These are phyloP conservation scores for Ovis canadensis DNA, from an alignment of 2,113 vertebrate species.

Conservation along the genomic window DNA sequence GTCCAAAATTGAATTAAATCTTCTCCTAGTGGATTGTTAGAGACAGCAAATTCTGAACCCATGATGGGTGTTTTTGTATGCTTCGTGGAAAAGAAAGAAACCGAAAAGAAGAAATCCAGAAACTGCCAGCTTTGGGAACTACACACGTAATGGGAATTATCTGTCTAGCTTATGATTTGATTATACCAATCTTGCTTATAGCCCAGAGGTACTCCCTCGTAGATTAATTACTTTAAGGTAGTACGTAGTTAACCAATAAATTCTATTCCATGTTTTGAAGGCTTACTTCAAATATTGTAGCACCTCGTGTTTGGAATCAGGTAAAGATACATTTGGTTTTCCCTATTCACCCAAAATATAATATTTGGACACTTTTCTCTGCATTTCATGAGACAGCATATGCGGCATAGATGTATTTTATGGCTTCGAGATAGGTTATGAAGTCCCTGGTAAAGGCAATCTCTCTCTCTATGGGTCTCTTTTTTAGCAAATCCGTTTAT, in stretches of 20 bases:
- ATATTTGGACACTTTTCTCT: not conserved
- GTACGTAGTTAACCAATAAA: not conserved
- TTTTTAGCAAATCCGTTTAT: conserved; percentile 79
- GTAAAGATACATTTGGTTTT: conserved; percentile 36
- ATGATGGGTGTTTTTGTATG: not conserved
- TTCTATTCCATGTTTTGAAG: not conserved
- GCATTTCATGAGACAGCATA: not conserved
- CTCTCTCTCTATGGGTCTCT: conserved; percentile 35
- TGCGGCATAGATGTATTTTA: not conserved
- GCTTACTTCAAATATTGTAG: conserved; percentile 7
- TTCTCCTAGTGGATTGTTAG: not conserved
- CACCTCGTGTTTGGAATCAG: conserved; percentile 21
- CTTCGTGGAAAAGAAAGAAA: not conserved
- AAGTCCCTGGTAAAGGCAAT: conserved; percentile 13
- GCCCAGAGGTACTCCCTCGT: not conserved
- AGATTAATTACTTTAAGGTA: not conserved
- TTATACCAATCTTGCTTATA: not conserved
- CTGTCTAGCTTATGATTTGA: not conserved
- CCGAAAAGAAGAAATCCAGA: not conserved
- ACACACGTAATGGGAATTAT: not conserved
- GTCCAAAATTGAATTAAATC: not conserved
- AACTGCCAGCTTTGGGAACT: not conserved
- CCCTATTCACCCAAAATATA: not conserved
- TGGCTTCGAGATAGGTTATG: not conserved
- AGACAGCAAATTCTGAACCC: not conserved